These are phyloP conservation scores for Drosophila dives DNA, from an alignment of 2,888 invertebrate genomes.

Conservation along the genomic window DNA sequence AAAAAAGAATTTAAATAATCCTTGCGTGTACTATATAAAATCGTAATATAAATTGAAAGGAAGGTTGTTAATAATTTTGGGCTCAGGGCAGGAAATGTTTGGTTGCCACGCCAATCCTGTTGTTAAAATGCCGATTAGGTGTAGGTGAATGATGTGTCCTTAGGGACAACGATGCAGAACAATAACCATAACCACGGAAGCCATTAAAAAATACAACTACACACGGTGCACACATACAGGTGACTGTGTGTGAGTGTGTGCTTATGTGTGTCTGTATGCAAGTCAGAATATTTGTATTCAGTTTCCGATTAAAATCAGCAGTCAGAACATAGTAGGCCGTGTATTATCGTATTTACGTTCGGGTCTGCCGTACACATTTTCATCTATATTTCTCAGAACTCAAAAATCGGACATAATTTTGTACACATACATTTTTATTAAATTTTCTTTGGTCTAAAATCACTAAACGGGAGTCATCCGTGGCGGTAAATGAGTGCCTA, in stretches of 20 bases:
- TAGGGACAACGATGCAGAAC: slow-evolving; percentile 20
- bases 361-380: slow-evolving; percentile 26
- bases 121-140: slow-evolving; percentile 28
- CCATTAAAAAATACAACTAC: slow-evolving; percentile 22
- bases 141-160: slow-evolving; percentile 38
- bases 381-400: slow-evolving; percentile 54
- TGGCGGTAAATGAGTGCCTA: slow-evolving; percentile 32
- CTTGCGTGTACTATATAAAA: background rate
- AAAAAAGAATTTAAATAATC: background rate
- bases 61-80: background rate
- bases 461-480: slow-evolving; percentile 39
- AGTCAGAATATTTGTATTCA: background rate
- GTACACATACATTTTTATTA: slow-evolving; percentile 49
- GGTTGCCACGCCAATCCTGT: background rate
- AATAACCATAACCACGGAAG: slow-evolving; percentile 43
- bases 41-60: background rate
- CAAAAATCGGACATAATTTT: slow-evolving; percentile 60
- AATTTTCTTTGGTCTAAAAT: slow-evolving; percentile 52
- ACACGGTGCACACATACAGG: background rate
- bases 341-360: slow-evolving; percentile 21
- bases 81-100: too few relatives aligned
- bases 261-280: background rate
- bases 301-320: slow-evolving; percentile 2
- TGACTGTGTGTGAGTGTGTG: background rate
- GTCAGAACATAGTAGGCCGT: slow-evolving; percentile 36